Evolutionary conservation across 2,797 vertebrate species (phyloP), one percentile per base, ranked within the genome.

Genomic region (Sebastiscus tertius): DNA sequence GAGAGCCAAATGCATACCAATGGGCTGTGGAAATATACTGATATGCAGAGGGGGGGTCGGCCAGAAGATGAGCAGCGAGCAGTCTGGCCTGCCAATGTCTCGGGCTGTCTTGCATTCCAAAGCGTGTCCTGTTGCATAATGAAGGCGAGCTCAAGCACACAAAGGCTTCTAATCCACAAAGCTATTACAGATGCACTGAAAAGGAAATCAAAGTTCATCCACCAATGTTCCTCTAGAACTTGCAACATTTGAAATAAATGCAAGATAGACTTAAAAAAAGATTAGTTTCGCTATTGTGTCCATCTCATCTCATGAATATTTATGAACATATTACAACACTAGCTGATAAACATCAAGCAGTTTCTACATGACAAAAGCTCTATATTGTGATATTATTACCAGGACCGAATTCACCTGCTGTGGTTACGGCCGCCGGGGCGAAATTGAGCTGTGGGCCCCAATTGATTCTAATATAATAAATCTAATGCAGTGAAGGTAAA

Each of bases 1-100:
- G 65, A 56, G 49, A 83, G 86, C 79, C 70, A 75, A 65, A 77
- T 29, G 75, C 81, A 74, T 87, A 85, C 70, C 84, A 82, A 81
- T 78, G 64, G 62, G 67, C 79, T 69, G 55, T 77, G 73, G 68
- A 76, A 89, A 84, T 71, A 33, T 26, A 29, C 72, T 72, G 83
- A 87, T 78, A 74, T 70, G 68, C 79, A 71, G 39, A 65, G 73
- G 77, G 39, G 46, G 69, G 81, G 84, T 87, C 72, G 73, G 80
- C 64, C 84, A 80, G 82, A 63, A 78, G 79, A 79, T 72, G 75
- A 88, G 60, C 59, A 63, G 65, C 1, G 31, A 84, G 78, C 31
- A 22, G 69, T 65, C 60, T 49, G 39, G 49, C 59, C 77, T 77
- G 77, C 75, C 79, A 83, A 27, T 26, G 36, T 18, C 59, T 76